These are phyloP conservation scores for Mystacornis crossleyi DNA, from an alignment of 2,113 vertebrate genomes.

Conservation along the genomic window DNA sequence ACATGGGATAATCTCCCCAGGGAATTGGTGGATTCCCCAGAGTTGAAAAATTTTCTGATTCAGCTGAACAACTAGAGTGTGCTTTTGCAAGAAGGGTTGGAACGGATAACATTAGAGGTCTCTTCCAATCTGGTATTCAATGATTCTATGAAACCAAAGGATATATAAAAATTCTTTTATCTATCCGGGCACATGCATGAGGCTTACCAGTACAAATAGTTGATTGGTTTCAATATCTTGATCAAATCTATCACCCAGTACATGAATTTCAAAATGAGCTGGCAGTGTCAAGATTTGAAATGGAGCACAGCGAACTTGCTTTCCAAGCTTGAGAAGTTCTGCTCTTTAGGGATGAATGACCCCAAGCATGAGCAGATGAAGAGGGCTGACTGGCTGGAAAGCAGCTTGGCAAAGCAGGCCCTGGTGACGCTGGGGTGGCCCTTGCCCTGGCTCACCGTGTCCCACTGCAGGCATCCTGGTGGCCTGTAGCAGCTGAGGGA, in stretches of 20 bases:
- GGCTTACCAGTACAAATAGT: background rate
- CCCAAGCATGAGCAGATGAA: accelerated
- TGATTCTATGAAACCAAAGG: background rate
- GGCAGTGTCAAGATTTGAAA: background rate
- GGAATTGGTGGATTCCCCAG: background rate
- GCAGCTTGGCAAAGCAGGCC: background rate
- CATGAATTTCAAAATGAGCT: background rate
- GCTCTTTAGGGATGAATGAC: background rate
- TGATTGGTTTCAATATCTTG: background rate
- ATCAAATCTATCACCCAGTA: background rate
- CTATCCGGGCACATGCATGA: background rate
- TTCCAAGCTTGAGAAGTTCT: background rate
- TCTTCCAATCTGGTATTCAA: background rate
- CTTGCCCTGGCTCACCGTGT: too few species aligned
- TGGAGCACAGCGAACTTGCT: background rate
- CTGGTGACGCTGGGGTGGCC: too few species aligned
- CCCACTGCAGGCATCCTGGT: too few species aligned
- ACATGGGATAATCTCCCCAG: background rate
- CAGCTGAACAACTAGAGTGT: background rate
- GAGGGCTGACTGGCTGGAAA: background rate
- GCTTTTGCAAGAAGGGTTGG: background rate
- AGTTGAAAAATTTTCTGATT: background rate
- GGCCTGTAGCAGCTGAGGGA: too few species aligned
- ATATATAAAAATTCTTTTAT: background rate
- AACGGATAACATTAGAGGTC: background rate